Evolutionary conservation across 2,888 invertebrate genomes (phyloP), one percentile per base, ranked within the genome.

Genomic region (Saturnia pavonia): DNA sequence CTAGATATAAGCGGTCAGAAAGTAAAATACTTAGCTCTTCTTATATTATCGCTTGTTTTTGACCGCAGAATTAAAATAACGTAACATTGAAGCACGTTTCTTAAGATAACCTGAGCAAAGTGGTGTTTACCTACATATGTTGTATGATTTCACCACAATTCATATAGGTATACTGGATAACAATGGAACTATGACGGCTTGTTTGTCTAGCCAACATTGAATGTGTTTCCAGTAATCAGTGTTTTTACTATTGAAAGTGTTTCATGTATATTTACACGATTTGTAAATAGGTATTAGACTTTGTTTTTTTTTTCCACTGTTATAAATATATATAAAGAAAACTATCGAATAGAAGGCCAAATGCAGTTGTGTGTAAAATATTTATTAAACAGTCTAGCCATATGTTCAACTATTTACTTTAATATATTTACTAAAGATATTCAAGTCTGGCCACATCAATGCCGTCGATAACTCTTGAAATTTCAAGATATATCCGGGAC

Each of bases 131-230:
- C 63, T 25, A 65, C 68, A 63, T 67, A 25, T 57, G 70, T 42
- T 65, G n/a, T 60, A 60, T 70, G 57, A 68, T 70, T 72, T 71
- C 72, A 69, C 70, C 63, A 69, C 69, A 60, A 27, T 14, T 14
- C 57, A 27, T 57, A 57, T 12, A 48, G 6, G 19, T 22, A 70
- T 69, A 63, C 48, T 69, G 48, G 68, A 67, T 67, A 69, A 72
- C 72, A 72, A 72, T 72, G 65, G 63, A 40, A 45, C 27, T 16
- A 68, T 72, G 72, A 72, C 72, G 72, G 48, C 69, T 51, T 72
- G 45, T 72, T 72, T 72, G 69, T 67, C 69, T 71, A 67, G 66
- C 65, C 69, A 40, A 51, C 43, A 60, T 54, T 72, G 69, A 71
- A 71, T 69, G 69, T 45, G 63, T 71, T 69, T 51, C 72, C 69